These are phyloP conservation scores for Quadroppia sp. DNA, from an alignment of 2,888 invertebrate genomes.

Conservation along the genomic window DNA sequence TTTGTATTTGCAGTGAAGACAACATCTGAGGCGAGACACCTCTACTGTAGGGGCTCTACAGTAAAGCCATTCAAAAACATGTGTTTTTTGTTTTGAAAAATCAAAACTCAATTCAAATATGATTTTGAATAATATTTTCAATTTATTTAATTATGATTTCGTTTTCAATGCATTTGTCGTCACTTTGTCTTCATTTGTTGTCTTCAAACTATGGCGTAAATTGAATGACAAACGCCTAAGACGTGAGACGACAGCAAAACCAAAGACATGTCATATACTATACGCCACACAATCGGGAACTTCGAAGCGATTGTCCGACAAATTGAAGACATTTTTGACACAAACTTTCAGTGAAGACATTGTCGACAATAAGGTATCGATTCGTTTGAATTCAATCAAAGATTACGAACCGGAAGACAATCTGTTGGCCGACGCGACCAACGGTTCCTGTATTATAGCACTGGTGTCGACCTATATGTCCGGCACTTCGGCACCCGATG, in stretches of 20 bases:
- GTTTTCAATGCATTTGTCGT: background rate
- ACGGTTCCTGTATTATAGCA: slow-evolving; percentile 51
- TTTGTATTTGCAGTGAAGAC: too few relatives aligned
- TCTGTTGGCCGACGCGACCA: slow-evolving; percentile 49
- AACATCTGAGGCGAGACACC: background rate
- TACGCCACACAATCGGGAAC: slow-evolving; percentile 51
- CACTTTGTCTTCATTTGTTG: background rate
- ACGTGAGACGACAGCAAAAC: background rate
- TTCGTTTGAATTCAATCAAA: background rate
- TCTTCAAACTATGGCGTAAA: background rate
- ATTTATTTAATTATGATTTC: background rate
- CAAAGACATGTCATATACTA: slow-evolving; percentile 45
- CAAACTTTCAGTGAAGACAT: background rate
- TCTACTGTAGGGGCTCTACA: background rate
- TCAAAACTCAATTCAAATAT: background rate
- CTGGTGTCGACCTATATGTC: slow-evolving; percentile 58
- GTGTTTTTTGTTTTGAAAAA: background rate
- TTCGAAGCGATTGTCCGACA: slow-evolving; percentile 45
- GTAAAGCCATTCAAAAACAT: background rate
- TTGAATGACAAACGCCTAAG: background rate
- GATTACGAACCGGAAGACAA: slow-evolving; percentile 54
- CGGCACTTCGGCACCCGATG: slow-evolving; percentile 56
- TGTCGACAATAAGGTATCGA: background rate
- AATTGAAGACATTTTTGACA: slow-evolving; percentile 11
- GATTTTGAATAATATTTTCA: background rate